Conservation (phyloP, 2,113 vertebrate species). For the Antechinus flavipes region DNA sequence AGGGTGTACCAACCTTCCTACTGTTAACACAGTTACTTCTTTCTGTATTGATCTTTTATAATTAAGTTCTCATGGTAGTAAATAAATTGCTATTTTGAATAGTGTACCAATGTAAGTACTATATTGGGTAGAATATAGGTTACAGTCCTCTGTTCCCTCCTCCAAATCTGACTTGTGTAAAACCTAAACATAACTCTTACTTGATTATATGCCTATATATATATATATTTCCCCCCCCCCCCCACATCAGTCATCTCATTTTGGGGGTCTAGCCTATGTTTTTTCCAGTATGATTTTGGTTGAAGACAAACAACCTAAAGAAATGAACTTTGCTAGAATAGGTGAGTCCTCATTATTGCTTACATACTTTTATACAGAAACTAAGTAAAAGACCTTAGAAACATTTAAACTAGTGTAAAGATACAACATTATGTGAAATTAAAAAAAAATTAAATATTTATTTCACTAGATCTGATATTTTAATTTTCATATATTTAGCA, state of each 20-base stretch:
- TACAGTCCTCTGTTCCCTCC: not conserved
- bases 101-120: not conserved
- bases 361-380: not conserved
- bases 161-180: not conserved
- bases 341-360: not conserved
- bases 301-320: not conserved
- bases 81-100: not conserved
- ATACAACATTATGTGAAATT: not conserved
- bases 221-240: not conserved
- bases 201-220: not conserved
- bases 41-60: not conserved
- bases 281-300: not conserved
- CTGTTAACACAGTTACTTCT: not conserved
- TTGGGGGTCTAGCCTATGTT: not conserved
- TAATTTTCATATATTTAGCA: not conserved
- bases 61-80: not conserved
- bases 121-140: not conserved
- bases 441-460: not conserved
- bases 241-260: not conserved
- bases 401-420: not conserved
- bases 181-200: not conserved
- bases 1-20: not conserved
- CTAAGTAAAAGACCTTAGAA: not conserved
- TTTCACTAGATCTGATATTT: not conserved
- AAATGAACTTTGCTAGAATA: not conserved